Base-by-base conservation (phyloP, 2,113 vertebrate species). In the Muntiacus reevesi region DNA sequence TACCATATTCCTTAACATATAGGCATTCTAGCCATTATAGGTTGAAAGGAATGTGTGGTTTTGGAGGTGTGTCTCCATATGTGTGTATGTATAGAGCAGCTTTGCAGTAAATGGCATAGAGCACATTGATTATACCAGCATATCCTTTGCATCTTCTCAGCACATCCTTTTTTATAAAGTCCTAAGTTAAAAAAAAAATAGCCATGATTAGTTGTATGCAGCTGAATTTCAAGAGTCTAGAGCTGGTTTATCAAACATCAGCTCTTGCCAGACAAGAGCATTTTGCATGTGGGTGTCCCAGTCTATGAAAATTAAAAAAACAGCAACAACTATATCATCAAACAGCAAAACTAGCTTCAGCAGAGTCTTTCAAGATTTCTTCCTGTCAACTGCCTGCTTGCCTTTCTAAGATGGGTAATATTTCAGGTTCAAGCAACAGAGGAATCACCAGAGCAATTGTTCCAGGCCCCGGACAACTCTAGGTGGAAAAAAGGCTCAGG, bases 51-150 rank as follows among this genome's bases (percentile, higher is more conserved):
- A 59, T 54, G 14, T 78, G 52, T 74, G 57, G 19, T 16, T 78
- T 14, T n/a, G 10, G 33, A 19, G 43, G 47, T 19, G 33, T 21
- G n/a, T n/a, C 6, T n/a, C 1, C 6, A 21, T 12, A 1, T 23
- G 57, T 23, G 76, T 7, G 3, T 17, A 9, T 15, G 11, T 11
- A 7, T 17, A 57, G 30, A 84, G 17, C 36, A 40, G 19, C 30
- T 50, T 14, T 9, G 19, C 28, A 36, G 52, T 25, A 14, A 84
- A 45, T 28, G 33, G 47, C 10, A 1, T 14, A 55, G 12, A 88
- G 15, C 27, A 11, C 47, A 33, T 5, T 60, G 17, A n/a, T 62
- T 76, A n/a, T 5, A 54, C 13, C 52, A 91, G 76, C 19, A 43
- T 6, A 52, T 4, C 30, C 12, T 40, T 78, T 81, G 57, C 17